Evolutionary conservation across 2,888 invertebrate genomes (phyloP), one percentile per base, ranked within the genome.

Genomic region (Sthenelais limicola): DNA sequence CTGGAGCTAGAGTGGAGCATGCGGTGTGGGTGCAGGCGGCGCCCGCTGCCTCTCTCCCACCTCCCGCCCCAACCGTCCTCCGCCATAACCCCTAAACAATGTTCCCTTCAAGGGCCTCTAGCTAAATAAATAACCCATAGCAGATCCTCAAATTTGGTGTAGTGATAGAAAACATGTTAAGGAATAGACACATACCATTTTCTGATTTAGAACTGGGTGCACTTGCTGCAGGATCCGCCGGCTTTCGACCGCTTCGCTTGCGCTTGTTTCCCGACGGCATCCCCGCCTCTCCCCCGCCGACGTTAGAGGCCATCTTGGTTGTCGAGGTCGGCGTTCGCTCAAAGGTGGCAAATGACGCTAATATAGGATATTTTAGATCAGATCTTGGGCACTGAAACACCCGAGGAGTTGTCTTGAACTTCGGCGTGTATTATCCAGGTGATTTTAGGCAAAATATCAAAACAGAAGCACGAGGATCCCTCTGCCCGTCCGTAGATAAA

Each of bases 391-490:
- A 35, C 12, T 35, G 62, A 38, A 2, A 3, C 24, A 38, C 62
- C 38, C 21, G 12, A 43, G 24, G 62, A 5, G 21, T 62, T 62
- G 24, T 35, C 12, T 24, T 62, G 43, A 21, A 62, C 35, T 38
- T 62, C 62, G n/a, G 35, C 5, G 4, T 21, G 12, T 38, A 38
- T 38, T 38, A 62, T 62, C 38, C 3, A 1, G 5, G 24, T 35
- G 26, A 24, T 62, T 62, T 38, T 33, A 43, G 62, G 38, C 43
- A 62, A 62, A 62, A 62, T 38, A 38, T 62, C 62, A 62, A 62
- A 62, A 62, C 62, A 62, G 62, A 62, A 38, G 62, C 62, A 62
- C 62, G 62, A 62, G 62, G 62, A 62, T 43, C 15, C 43, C 21
- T 9, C 21, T 26, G 62, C n/a, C 62, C 62, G 24, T 62, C 62